Evolutionary conservation across 2,113 vertebrate genomes (phyloP), one percentile per base, ranked within the genome.

Genomic region (Tonatia bakeri): DNA sequence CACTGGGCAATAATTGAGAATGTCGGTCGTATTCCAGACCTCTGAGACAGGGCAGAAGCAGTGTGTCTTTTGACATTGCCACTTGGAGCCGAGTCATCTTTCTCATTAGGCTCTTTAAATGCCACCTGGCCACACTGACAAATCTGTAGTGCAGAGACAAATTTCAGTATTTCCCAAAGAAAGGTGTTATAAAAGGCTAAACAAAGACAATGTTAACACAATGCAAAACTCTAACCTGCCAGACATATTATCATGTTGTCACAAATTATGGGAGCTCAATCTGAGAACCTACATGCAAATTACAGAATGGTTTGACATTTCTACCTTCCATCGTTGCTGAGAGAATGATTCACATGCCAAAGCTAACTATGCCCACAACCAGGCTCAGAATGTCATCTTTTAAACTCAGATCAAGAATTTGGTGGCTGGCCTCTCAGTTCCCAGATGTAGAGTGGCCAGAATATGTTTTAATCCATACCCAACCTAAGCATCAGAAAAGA

Each of bases 31-130:
- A 8, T 92, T 96, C 90, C 96, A 38, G 19, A 80, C 94, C 94
- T 96, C 4, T 54, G 72, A 1, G 0, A 95, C 50, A 96, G 83
- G 81, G 97, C 94, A 97, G 85, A 95, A 70, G 85, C 20, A 9
- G 94, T 87, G 22, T 45, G 59, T 97, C 87, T 97, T 98, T 81
- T 87, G 85, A 95, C 86, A 90, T 67, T 87, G 84, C 56, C 83
- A 45, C 90, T 96, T 47, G 81, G 88, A 97, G 75, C 36, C 85
- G 89, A 96, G 88, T 83, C 93, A 92, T 56, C 94, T 88, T 90
- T 96, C 95, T 97, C 91, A 56, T 97, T 97, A 95, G 45, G 65
- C 96, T 95, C 83, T 90, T 97, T 96, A 97, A 98, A 97, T 89
- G 96, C 50, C 85, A 97, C 89, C 91, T 97, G 92, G 90, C 73